Conservation (phyloP, 1,140 invertebrate species). For the Lamellibrachia luymesi region DNA sequence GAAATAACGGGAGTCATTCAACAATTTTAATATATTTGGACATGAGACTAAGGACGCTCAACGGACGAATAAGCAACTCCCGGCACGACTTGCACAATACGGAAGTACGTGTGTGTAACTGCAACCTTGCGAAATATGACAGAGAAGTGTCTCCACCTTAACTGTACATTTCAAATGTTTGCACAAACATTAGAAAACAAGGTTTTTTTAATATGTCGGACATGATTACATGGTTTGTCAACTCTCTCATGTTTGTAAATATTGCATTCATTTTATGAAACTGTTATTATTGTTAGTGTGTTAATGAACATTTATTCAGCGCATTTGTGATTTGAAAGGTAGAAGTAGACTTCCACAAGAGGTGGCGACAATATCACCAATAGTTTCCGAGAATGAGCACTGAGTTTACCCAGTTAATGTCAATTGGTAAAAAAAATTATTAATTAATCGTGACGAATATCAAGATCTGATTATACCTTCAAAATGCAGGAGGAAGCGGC, state of each 20-base stretch:
- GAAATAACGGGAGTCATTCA: not conserved
- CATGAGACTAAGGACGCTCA: not conserved
- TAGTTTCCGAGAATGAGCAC: no score
- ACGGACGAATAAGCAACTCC: not conserved
- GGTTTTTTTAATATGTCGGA: not conserved
- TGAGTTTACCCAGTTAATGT: not conserved
- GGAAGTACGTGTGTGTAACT: not conserved
- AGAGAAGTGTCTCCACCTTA: not conserved
- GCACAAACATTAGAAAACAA: not conserved
- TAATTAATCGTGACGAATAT: not conserved
- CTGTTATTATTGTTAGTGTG: no score
- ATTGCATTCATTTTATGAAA: not conserved
- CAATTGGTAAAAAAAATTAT: not conserved
- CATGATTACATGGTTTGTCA: not conserved
- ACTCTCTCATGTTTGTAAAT: not conserved
- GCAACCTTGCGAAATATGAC: not conserved
- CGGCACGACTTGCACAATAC: not conserved
- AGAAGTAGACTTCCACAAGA: no score
- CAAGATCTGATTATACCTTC: not conserved
- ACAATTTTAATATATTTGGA: not conserved
- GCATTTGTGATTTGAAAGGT: no score
- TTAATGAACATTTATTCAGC: no score
- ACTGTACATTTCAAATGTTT: not conserved
- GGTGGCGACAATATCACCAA: no score
- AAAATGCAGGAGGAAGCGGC: constrained; percentile 4